Evolutionary conservation across 2,888 invertebrate genomes (phyloP).

Genomic region (Harmothoe impar): DNA sequence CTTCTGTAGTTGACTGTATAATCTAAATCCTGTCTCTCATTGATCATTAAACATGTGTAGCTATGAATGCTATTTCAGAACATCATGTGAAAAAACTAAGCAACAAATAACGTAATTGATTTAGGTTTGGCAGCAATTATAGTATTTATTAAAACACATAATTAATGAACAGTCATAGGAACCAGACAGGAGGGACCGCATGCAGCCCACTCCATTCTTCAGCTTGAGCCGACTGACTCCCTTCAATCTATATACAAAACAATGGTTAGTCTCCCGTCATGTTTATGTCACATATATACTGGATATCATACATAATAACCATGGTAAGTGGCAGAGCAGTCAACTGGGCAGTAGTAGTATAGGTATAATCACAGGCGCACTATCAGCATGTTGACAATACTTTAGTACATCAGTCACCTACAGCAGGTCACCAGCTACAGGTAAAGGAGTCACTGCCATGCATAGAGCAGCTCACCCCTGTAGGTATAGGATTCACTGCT

Average conservation of each 20-base stretch:
- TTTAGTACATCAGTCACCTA: constrained; percentile 22
- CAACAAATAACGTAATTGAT: no score
- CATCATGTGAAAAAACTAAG: no score
- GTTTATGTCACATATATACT: constrained; percentile 11
- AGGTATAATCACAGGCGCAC: constrained; percentile 45
- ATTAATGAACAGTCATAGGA: constrained; percentile 14
- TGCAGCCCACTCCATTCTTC: constrained; percentile 14
- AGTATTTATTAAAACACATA: constrained; percentile 61
- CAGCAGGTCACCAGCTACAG: not conserved
- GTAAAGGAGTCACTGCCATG: no score
- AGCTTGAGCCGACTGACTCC: constrained; percentile 3
- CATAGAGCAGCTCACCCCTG: no score
- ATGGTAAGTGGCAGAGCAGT: constrained; percentile 13
- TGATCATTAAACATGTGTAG: no score
- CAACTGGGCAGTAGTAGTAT: not conserved
- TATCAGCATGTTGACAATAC: constrained; percentile 46
- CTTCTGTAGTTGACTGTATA: no score
- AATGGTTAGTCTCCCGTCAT: not conserved
- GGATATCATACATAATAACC: constrained; percentile 11
- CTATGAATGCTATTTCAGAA: not conserved
- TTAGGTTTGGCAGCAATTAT: constrained; percentile 56
- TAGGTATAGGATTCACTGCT: no score
- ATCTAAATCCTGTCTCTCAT: no score
- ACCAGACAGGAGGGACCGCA: not conserved
- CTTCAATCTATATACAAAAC: constrained; percentile 31